Evolutionary conservation across 2,888 invertebrate genomes (phyloP), one percentile per base, ranked within the genome.

Genomic region (Chirona hameri): DNA sequence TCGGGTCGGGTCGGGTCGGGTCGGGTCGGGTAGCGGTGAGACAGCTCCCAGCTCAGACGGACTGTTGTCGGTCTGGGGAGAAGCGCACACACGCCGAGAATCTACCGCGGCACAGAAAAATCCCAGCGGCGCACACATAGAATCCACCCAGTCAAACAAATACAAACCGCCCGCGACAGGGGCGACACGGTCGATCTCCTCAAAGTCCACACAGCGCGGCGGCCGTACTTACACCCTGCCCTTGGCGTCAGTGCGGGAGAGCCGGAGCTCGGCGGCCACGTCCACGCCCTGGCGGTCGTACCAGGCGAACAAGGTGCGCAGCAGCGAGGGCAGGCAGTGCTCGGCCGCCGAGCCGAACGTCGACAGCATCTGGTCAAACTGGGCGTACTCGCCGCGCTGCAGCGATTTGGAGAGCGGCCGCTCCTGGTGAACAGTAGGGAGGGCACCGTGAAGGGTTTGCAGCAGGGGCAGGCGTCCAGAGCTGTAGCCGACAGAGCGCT

Each of bases 311-410:
- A 99, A 89, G 2, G 98, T 97, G 83, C 93, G 91, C 85, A 99
- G 89, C 84, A 99, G 91, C 7, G 99, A 98, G 0, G 99, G 99
- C 85, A 99, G 90, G 88, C 98, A 98, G 88, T 99, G 97, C 88
- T 99, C 99, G 0, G 98, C 97, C 5, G 98, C 97, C 18, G 95
- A 94, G 27, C 97, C 96, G 87, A 99, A 93, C 0, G 97, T 95
- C 82, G 93, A 94, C 81, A 98, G 89, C 76, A 99, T 90, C 89
- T 98, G 97, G 89, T 99, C 99, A 87, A 99, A 94, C 86, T 97
- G 95, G 15, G 93, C 90, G 89, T 99, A 99, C 90, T 99, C 99
- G 18, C 98, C 98, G 85, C 98, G 91, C 89, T 98, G 98, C 83
- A 99, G 89, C 3, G 96, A 93, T 90, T 99, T 99, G 52, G 97